phyloP scores from a whole-genome alignment of 2,797 vertebrate species.

The Manis crassicaudata region DNA sequence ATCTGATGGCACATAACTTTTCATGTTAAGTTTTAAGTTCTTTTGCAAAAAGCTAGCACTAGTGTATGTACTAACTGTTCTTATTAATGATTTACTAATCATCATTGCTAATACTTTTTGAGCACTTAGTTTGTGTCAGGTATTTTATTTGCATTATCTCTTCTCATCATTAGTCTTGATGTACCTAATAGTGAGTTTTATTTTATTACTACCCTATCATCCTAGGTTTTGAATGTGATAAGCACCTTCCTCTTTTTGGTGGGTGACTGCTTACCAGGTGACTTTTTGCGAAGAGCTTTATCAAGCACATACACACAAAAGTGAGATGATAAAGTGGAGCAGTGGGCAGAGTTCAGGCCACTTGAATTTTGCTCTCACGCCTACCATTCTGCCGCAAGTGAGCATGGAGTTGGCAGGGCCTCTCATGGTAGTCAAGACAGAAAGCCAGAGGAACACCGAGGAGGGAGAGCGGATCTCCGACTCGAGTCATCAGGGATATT shows the following conservation, averaged over 20 bases:
- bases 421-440: background rate
- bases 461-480: background rate
- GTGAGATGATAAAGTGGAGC: background rate
- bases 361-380: background rate
- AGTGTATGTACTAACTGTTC: background rate
- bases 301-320: background rate
- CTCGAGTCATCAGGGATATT: background rate
- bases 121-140: background rate
- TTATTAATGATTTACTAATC: background rate
- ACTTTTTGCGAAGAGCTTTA: background rate
- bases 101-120: background rate
- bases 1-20: background rate
- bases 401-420: background rate
- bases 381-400: background rate
- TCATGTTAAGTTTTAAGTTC: background rate
- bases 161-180: background rate
- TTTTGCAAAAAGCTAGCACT: background rate
- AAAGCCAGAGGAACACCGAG: background rate
- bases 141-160: background rate
- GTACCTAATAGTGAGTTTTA: background rate
- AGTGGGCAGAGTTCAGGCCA: background rate
- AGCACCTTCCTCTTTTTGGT: background rate
- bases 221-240: background rate
- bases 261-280: background rate
- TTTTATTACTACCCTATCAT: background rate